A percentile compares a stretch with the other conserved stretches of the same genome.
phyloP scores from a whole-genome alignment of 2,888 invertebrate genomes.

The Adineta ricciae region DNA sequence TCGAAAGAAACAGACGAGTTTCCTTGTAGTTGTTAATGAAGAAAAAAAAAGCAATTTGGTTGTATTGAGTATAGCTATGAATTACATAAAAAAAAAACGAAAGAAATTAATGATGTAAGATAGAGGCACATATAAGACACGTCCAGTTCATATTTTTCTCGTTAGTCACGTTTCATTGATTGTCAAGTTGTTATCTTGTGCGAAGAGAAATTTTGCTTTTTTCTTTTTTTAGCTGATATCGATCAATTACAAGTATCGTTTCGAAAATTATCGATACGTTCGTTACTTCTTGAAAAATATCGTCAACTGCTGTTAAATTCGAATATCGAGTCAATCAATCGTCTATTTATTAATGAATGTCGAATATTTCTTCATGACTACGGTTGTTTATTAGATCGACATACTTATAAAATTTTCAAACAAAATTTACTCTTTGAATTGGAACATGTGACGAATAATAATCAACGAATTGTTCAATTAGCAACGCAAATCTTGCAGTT shows the following conservation, averaged over 20 bases:
- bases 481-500: background rate
- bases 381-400: constrained; percentile 17
- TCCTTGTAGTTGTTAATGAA: background rate
- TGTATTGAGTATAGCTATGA: background rate
- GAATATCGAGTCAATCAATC: background rate
- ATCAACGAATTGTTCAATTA: constrained; percentile 9
- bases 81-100: background rate
- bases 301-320: background rate
- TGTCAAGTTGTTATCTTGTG: background rate
- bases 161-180: constrained; percentile 1
- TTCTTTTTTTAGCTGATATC: background rate
- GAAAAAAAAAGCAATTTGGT: background rate
- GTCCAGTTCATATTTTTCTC: background rate
- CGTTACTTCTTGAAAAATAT: background rate
- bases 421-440: background rate
- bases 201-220: background rate
- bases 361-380: background rate
- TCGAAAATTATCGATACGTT: constrained; percentile 8
- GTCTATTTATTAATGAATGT: background rate
- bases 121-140: background rate
- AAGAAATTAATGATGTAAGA: background rate
- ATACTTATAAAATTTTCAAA: constrained; percentile 6
- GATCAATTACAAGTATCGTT: background rate
- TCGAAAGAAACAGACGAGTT: background rate
- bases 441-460: background rate